Percentiles rank a stretch among this genome's conserved stretches.
phyloP scores from a whole-genome alignment of 2,113 vertebrate species.

The Ellobius talpinus region DNA sequence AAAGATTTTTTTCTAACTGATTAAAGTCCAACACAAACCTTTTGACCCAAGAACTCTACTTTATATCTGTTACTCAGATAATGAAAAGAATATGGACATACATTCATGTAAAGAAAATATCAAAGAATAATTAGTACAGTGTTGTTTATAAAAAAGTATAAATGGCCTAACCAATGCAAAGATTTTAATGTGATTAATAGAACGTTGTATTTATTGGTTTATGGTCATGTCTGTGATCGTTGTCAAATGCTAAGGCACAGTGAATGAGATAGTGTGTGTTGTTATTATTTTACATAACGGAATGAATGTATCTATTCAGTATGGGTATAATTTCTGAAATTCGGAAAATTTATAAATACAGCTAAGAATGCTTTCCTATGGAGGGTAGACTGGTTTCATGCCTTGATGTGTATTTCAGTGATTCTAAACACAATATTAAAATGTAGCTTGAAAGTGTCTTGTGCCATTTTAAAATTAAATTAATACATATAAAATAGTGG shows the following conservation, averaged over 20 bases:
- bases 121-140: background rate
- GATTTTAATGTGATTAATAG: background rate
- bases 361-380: background rate
- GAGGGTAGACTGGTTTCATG: background rate
- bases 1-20: background rate
- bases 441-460: background rate
- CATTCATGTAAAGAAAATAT: background rate
- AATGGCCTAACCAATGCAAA: background rate
- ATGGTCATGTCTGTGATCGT: background rate
- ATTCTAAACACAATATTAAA: background rate
- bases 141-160: background rate
- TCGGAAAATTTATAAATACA: background rate
- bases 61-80: background rate
- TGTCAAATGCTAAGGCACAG: background rate
- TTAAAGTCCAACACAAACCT: background rate
- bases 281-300: background rate
- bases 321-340: background rate
- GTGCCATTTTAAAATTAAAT: background rate
- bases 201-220: background rate
- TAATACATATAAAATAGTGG: background rate
- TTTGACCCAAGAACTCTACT: background rate
- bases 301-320: background rate
- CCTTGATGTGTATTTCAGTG: background rate
- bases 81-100: background rate
- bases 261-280: background rate